A percentile compares a stretch with the other conserved stretches of the same genome.
phyloP scores from a whole-genome alignment of 2,888 invertebrate species.

The Alcis repandata region DNA sequence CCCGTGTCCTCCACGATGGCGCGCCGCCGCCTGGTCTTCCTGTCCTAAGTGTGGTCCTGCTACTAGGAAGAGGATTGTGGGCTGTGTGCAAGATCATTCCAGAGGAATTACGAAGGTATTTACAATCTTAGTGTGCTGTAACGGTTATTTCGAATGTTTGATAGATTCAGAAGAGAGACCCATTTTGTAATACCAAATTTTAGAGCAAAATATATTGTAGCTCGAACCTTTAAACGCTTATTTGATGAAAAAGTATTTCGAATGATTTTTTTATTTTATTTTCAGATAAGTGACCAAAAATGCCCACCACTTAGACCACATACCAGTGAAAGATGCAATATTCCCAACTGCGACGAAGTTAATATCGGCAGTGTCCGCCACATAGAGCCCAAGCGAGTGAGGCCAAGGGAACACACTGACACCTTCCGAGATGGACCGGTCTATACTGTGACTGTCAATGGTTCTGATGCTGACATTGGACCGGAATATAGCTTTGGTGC shows the following conservation, averaged over 20 bases:
- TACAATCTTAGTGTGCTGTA: not conserved
- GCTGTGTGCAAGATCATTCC: slow-evolving; percentile 89
- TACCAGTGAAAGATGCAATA: slow-evolving; percentile 68
- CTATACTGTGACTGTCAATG: slow-evolving; percentile 73
- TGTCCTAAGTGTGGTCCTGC: slow-evolving; percentile 94
- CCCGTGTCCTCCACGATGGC: slow-evolving; percentile 94
- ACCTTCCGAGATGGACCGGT: slow-evolving; percentile 76
- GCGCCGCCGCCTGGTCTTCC: slow-evolving; percentile 91
- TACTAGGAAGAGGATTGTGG: slow-evolving; percentile 89
- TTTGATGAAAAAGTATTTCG: too few relatives aligned
- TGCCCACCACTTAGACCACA: slow-evolving; percentile 71
- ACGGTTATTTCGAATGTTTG: not conserved
- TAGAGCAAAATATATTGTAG: not conserved
- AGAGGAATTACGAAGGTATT: slow-evolving; percentile 79
- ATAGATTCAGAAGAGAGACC: not conserved
- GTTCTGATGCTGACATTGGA: slow-evolving; percentile 69
- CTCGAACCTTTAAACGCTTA: not conserved
- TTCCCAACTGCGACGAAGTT: slow-evolving; percentile 67
- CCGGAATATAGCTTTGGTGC: slow-evolving; percentile 76
- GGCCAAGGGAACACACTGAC: slow-evolving; percentile 67
- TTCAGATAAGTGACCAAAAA: slow-evolving; percentile 76
- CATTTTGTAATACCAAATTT: too few relatives aligned
- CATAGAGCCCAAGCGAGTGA: slow-evolving; percentile 59
- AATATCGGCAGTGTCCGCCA: slow-evolving; percentile 57
- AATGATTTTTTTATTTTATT: slow-evolving; percentile 36